Percentiles rank a stretch among this genome's conserved stretches.
Conservation (phyloP, 2,113 vertebrate genomes). For the Mirza zaza region DNA sequence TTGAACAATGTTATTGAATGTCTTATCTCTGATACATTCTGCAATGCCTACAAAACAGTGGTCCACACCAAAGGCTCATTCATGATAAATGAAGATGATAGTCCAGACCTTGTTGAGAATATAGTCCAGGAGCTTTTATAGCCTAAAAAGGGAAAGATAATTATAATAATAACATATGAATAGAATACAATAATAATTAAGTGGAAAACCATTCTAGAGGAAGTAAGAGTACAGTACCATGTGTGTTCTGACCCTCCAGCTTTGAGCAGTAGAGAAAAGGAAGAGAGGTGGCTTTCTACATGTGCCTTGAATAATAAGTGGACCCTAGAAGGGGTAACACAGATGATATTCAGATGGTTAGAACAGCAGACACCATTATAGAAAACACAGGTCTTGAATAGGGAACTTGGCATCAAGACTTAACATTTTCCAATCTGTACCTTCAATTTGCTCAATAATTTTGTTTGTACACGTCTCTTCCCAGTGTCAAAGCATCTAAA, state of each 20-base stretch:
- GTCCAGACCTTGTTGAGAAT: neutral
- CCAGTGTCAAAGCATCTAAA: conserved; percentile 79
- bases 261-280: neutral
- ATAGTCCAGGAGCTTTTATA: neutral
- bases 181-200: neutral
- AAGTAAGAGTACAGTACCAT: neutral
- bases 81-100: neutral
- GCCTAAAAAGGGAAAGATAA: neutral
- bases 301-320: neutral
- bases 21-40: neutral
- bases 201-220: neutral
- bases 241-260: neutral
- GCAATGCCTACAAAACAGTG: neutral
- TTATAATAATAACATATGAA: neutral
- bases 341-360: neutral
- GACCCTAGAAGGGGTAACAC: neutral
- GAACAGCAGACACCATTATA: neutral
- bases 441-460: neutral
- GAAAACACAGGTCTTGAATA: neutral
- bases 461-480: conserved; percentile 36
- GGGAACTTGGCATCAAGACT: neutral
- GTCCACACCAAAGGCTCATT: neutral
- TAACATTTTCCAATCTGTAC: neutral
- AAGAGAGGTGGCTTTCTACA: neutral
- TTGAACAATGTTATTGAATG: neutral